Base-by-base conservation (phyloP, 1,140 invertebrate species). In the Neuroterus valhalla region DNA sequence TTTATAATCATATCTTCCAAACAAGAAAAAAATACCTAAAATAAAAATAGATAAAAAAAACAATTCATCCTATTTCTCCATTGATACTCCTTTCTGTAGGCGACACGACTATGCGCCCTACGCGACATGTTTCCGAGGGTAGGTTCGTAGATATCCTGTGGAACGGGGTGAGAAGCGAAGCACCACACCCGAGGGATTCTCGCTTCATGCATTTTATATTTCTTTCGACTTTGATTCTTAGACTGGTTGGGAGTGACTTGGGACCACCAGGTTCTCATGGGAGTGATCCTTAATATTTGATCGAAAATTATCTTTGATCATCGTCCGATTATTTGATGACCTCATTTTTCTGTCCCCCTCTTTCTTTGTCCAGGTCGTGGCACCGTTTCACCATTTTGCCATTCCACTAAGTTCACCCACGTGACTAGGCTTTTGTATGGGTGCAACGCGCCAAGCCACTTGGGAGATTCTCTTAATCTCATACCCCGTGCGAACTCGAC, bases 161-260 rank as follows among this genome's bases (percentile, higher is more conserved):
- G 77, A 71, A 62, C 42, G 66, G 31, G 44, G 70, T 74, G 70
- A 78, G 76, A 72, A 74, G 75, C 72, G 77, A 72, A 76, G 26
- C 74, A 70, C 75, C 71, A 72, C 66, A 78, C 80, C 81, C 86
- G 62, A 62, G 87, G 83, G 86, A 88, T 85, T 84, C 70, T 73
- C 77, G 81, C 81, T 86, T 88, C 87, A 89, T 89, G 86, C 87
- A 89, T 89, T 89, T 89, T 89, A 87, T 89, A 88, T 88, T 88
- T 86, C 81, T 72, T 50, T 73, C 77, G 87, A 84, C 86, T 89
- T 88, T 89, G 87, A 89, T 89, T 88, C 86, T 78, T 74, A 80
- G 80, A 85, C 82, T 80, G 79, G 80, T 76, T 79, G 72, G 78
- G 75, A 76, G 80, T 86, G 77, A 74, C 72, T 76, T 79, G 72